Conservation (phyloP, 1,140 invertebrate genomes). For the Mizuhopecten yessoensis region DNA sequence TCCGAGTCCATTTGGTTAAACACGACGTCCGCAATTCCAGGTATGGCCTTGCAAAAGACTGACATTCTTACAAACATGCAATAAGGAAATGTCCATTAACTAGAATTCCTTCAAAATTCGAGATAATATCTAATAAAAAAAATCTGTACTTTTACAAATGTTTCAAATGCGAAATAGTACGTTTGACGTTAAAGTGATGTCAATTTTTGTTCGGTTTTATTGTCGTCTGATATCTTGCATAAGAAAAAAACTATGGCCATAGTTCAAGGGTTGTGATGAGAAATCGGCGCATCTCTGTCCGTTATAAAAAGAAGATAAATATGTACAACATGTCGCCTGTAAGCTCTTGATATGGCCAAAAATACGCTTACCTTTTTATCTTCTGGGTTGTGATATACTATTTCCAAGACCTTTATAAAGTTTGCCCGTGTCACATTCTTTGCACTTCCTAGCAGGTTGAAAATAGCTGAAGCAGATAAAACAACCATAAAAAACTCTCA, state of each 20-base stretch:
- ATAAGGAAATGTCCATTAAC: constrained; percentile 38
- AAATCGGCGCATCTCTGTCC: too few species aligned
- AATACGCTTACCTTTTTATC: constrained; percentile 53
- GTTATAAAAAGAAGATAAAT: too few species aligned
- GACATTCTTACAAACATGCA: constrained; percentile 42
- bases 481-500: too few species aligned
- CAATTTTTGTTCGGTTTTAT: too few species aligned
- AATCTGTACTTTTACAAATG: too few species aligned
- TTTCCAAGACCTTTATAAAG: background rate
- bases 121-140: too few species aligned
- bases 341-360: constrained; percentile 65
- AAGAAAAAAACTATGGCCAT: too few species aligned
- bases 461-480: background rate
- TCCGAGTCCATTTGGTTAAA: background rate
- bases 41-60: constrained; percentile 58
- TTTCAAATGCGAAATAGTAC: too few species aligned
- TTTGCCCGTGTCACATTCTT: constrained; percentile 24
- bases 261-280: too few species aligned
- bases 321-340: too few species aligned
- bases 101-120: constrained; percentile 56
- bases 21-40: constrained; percentile 7
- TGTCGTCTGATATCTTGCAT: too few species aligned
- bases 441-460: background rate
- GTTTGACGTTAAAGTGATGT: too few species aligned
- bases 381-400: background rate